phyloP scores from a whole-genome alignment of 1,140 invertebrate species.

The Phenacoccus solenopsis region DNA sequence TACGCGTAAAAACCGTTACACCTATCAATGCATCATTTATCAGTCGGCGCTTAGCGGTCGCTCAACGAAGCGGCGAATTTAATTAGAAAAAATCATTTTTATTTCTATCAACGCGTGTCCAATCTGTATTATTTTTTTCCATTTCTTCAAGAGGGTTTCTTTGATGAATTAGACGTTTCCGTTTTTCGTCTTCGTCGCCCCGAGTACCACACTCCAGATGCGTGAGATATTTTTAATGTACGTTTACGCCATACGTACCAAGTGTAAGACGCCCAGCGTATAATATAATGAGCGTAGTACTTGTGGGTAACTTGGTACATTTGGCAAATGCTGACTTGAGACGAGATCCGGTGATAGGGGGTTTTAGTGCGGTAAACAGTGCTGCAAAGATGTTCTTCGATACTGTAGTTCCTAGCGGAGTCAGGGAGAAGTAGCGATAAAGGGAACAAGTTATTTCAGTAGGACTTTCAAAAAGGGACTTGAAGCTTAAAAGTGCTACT shows the following conservation, averaged over 20 bases:
- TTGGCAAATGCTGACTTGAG: background rate
- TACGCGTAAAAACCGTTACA: background rate
- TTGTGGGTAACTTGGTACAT: background rate
- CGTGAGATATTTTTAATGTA: background rate
- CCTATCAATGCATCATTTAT: background rate
- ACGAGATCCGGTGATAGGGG: no score
- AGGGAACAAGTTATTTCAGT: no score
- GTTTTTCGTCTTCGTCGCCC: no score
- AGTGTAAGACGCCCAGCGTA: background rate
- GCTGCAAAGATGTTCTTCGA: no score
- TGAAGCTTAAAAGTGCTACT: no score
- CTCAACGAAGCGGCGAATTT: background rate
- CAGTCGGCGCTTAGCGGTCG: background rate
- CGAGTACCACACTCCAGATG: background rate
- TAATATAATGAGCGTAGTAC: background rate
- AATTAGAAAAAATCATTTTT: background rate
- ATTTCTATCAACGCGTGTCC: background rate
- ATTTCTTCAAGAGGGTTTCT: background rate
- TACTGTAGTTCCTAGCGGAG: no score
- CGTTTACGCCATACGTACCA: no score
- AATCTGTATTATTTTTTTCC: background rate
- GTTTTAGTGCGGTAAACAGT: no score
- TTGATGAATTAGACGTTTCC: conserved; percentile 1
- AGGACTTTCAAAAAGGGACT: no score
- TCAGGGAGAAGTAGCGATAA: no score